A percentile compares a stretch with the other conserved stretches of the same genome.
Evolutionary conservation across 2,888 invertebrate species (phyloP).

Genomic region (Pomacea canaliculata): DNA sequence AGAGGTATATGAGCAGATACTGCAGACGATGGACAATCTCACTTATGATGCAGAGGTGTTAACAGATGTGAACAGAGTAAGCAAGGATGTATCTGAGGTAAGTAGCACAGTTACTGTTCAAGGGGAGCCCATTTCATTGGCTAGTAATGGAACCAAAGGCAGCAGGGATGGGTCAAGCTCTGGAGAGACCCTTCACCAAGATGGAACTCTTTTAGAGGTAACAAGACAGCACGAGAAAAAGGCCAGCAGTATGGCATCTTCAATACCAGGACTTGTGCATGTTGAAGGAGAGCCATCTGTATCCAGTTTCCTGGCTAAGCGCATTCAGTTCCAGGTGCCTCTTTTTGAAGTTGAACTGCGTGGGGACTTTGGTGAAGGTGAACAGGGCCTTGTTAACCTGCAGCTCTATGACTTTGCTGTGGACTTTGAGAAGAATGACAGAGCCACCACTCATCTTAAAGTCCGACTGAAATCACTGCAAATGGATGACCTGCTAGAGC

Average conservation of each 20-base stretch:
- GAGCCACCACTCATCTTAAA: conserved; percentile 81
- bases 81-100: not conserved
- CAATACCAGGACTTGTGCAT: not conserved
- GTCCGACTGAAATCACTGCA: conserved; percentile 83
- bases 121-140: not conserved
- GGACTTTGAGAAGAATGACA: conserved; percentile 79
- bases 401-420: conserved; percentile 87
- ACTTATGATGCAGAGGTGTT: conserved; percentile 42
- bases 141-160: too few relatives aligned
- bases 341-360: conserved; percentile 63
- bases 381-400: conserved; percentile 80
- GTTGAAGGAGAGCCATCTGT: conserved; percentile 6
- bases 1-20: conserved; percentile 89
- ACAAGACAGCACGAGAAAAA: not conserved
- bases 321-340: conserved; percentile 62
- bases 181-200: too few relatives aligned
- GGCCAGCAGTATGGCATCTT: not conserved
- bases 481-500: conserved; percentile 90
- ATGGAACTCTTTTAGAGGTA: too few relatives aligned
- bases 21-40: conserved; percentile 71
- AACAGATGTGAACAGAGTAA: conserved; percentile 27
- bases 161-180: too few relatives aligned
- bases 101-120: not conserved
- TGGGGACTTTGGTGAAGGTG: conserved; percentile 66
- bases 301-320: conserved; percentile 45